Evolutionary conservation across 1,140 invertebrate genomes (phyloP).

Genomic region (Hestina assimilis): DNA sequence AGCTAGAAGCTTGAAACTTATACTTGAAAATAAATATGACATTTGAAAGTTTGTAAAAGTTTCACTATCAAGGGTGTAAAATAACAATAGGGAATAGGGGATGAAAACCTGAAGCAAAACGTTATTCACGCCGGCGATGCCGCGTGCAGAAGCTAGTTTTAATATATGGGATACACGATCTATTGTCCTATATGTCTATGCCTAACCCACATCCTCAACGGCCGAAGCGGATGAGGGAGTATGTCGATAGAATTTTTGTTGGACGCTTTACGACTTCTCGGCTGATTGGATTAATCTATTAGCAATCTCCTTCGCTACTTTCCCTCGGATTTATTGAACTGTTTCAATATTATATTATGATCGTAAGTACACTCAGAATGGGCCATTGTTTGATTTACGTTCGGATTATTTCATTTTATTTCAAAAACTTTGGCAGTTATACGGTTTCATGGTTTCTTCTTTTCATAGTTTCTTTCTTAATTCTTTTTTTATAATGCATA

Average conservation of each 20-base stretch:
- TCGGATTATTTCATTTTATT: background rate
- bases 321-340: conserved; percentile 15
- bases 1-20: too few relatives aligned
- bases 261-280: conserved; percentile 24
- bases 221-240: background rate
- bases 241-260: conserved; percentile 25
- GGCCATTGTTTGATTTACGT: conserved; percentile 9
- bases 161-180: too few relatives aligned
- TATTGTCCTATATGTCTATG: too few relatives aligned
- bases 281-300: conserved; percentile 26
- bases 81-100: too few relatives aligned
- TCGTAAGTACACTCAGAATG: conserved; percentile 1
- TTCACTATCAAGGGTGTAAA: too few relatives aligned
- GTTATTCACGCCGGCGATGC: too few relatives aligned
- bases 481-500: background rate
- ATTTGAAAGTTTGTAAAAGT: too few relatives aligned
- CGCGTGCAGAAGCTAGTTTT: too few relatives aligned
- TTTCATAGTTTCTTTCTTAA: background rate
- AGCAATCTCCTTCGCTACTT: conserved; percentile 14
- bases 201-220: background rate
- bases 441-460: background rate
- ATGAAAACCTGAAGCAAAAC: too few relatives aligned
- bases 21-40: too few relatives aligned
- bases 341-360: conserved; percentile 21
- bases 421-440: conserved; percentile 1